Base-by-base conservation (phyloP, 2,797 vertebrate genomes). In the Malurus splendens region DNA sequence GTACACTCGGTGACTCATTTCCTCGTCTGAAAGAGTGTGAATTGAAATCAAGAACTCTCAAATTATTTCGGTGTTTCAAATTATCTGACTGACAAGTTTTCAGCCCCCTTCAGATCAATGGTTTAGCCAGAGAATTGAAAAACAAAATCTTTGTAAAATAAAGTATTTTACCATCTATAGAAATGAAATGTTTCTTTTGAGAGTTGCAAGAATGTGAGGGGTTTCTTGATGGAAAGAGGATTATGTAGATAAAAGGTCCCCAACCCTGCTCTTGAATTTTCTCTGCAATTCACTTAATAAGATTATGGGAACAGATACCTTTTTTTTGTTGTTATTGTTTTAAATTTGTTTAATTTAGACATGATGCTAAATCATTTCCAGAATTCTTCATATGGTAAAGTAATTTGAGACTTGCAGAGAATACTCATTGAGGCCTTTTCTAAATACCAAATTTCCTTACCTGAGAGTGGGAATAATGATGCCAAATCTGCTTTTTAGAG, bases 281-380 rank as follows among this genome's bases (percentile, higher is more conserved):
- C 30, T 79, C 61, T 61, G 36, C 28, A 88, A n/a, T 76, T 84
- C 54, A 45, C 39, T 13, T 79, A 82, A 70, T 59, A 74, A 76
- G 61, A 85, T 85, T 68, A 88, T 3, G 10, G 64, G 24, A 79
- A 64, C 18, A 77, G 72, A 80, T 68, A 70, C 8, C 4, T 25
- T 12, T 32, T 59, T 54, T 28, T 79, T 66, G 6, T 38, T 82
- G 32, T 42, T 72, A 25, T 86, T 87, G 24, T 62, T 92, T 82
- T 73, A 66, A 82, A 82, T 76, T 64, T 86, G 41, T 79, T 86
- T 86, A 79, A 86, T 90, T 79, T 84, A 71, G 57, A 59, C 39
- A 76, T 30, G 47, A 89, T 72, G 47, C 3, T 86, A 89, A 94
- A 83, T 87, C 11, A 41, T 72, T 90, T 84, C 71, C 81, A 90